phyloP scores from a whole-genome alignment of 2,888 invertebrate species.

The Cheilosia scutellata region DNA sequence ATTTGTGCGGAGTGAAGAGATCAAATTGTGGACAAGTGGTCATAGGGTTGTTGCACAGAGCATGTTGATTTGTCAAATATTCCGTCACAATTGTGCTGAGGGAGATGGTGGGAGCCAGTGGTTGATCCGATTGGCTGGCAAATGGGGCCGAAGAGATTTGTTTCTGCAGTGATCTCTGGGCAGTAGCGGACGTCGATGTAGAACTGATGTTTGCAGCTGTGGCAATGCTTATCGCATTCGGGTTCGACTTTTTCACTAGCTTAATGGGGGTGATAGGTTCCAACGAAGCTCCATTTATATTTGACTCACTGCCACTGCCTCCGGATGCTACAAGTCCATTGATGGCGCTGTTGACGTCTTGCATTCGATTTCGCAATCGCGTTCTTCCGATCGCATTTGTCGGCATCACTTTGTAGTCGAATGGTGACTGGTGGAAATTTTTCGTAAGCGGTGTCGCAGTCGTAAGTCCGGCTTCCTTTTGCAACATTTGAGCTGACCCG shows the following conservation, averaged over 20 bases:
- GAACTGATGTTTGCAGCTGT: conserved; percentile 55
- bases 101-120: conserved; percentile 85
- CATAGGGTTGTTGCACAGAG: conserved; percentile 98
- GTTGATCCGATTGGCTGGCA: conserved; percentile 85
- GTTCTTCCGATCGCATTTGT: conserved; percentile 79
- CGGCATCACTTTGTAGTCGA: conserved; percentile 81
- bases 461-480: conserved; percentile 90
- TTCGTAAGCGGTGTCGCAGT: conserved; percentile 82
- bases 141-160: conserved; percentile 84
- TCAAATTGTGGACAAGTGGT: conserved; percentile 98
- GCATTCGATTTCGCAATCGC: conserved; percentile 82
- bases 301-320: conserved; percentile 44
- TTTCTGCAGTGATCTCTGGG: conserved; percentile 84
- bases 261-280: conserved; percentile 80
- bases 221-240: conserved; percentile 38
- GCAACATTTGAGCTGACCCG: conserved; percentile 90
- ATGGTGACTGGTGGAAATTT: conserved; percentile 83
- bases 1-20: conserved; percentile 97
- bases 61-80: conserved; percentile 98
- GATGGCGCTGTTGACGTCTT: conserved; percentile 81
- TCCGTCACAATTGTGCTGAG: conserved; percentile 97
- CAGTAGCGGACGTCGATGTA: conserved; percentile 53
- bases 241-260: conserved; percentile 79
- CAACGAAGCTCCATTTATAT: conserved; percentile 66
- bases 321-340: conserved; percentile 33